phyloP scores from a whole-genome alignment of 2,113 vertebrate species.

The Erinaceus europaeus region DNA sequence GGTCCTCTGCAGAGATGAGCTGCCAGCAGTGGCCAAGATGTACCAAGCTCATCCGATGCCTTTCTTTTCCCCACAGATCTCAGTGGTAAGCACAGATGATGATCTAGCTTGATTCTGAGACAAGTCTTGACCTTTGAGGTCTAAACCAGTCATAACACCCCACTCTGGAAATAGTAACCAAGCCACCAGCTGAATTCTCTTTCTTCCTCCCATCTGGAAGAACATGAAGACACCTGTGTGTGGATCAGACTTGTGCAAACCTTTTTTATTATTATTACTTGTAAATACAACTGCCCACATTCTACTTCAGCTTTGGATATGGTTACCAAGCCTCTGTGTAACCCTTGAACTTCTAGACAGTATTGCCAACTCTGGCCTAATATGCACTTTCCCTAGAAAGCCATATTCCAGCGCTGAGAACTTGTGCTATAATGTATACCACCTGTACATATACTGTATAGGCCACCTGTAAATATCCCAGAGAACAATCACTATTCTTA shows the following conservation, averaged over 20 bases:
- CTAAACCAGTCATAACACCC: constrained; percentile 74
- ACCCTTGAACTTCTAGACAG: constrained; percentile 79
- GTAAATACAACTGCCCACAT: constrained; percentile 80
- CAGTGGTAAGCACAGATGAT: constrained; percentile 97
- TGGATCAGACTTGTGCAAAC: constrained; percentile 81
- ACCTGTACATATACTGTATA: constrained; percentile 93
- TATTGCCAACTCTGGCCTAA: constrained; percentile 83
- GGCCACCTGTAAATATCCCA: constrained; percentile 85
- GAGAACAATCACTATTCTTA: constrained; percentile 90
- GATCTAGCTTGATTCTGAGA: constrained; percentile 87
- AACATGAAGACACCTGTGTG: constrained; percentile 75
- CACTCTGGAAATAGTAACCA: constrained; percentile 80
- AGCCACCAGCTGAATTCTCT: constrained; percentile 85
- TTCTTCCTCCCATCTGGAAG: constrained; percentile 78
- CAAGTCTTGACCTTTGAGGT: constrained; percentile 66
- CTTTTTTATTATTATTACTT: constrained; percentile 80
- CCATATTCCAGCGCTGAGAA: constrained; percentile 85
- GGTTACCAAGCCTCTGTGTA: constrained; percentile 80
- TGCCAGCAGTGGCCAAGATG: neutral
- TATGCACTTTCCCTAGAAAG: constrained; percentile 88
- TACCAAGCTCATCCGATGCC: neutral
- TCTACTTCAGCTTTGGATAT: constrained; percentile 84
- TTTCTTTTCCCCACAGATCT: constrained; percentile 87
- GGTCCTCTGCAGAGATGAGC: neutral
- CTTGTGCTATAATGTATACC: constrained; percentile 81